Conservation (phyloP, 2,797 vertebrate genomes). For the Phoxinus dragarum region DNA sequence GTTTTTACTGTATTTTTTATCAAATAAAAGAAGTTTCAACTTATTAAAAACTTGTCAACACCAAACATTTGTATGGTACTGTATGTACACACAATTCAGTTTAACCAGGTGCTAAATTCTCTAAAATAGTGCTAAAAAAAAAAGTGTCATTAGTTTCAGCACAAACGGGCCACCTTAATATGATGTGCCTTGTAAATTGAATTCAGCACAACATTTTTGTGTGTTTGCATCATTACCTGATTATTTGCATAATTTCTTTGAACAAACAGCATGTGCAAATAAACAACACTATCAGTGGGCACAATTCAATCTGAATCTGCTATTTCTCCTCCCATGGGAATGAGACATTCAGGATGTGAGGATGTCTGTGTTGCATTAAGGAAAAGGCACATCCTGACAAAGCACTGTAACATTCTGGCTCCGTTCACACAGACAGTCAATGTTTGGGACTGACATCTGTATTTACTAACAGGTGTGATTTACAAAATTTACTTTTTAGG, state of each 20-base stretch:
- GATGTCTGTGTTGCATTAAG: constrained; percentile 54
- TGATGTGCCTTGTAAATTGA: not conserved
- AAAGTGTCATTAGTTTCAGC: not conserved
- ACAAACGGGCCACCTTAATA: not conserved
- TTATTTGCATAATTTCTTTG: not conserved
- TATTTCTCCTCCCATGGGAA: constrained; percentile 27
- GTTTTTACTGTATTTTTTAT: not conserved
- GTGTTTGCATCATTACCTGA: not conserved
- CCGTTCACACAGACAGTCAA: constrained; percentile 3
- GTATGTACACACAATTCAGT: not conserved
- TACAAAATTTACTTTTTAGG: not conserved
- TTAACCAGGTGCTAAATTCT: not conserved
- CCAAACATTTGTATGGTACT: not conserved
- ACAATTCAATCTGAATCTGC: constrained; percentile 15
- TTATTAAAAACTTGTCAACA: not conserved
- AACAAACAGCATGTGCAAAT: not conserved
- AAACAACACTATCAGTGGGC: constrained; percentile 25
- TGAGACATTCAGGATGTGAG: constrained; percentile 59
- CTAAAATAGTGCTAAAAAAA: not conserved
- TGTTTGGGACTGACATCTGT: not conserved
- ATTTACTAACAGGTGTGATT: constrained; percentile 8
- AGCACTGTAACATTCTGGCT: constrained; percentile 45
- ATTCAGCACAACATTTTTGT: not conserved
- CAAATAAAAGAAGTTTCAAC: not conserved
- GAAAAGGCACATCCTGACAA: constrained; percentile 55